These are phyloP conservation scores for Lasioglossum morio DNA, from an alignment of 2,888 invertebrate genomes.

Conservation along the genomic window DNA sequence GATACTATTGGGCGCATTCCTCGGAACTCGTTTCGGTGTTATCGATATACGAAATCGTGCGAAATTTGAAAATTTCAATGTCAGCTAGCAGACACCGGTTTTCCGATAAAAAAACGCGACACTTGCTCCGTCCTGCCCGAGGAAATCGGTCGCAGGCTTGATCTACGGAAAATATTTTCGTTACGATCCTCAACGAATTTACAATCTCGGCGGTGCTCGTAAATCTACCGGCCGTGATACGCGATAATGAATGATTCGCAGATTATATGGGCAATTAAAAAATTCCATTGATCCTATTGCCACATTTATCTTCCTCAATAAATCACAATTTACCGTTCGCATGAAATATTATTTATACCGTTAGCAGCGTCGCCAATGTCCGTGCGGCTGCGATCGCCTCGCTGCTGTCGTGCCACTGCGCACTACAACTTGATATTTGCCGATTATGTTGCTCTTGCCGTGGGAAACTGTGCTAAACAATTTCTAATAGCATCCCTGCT, in stretches of 20 bases:
- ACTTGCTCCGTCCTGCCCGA: slow-evolving; percentile 9
- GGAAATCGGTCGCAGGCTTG: slow-evolving; percentile 19
- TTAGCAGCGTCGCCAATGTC: slow-evolving; percentile 16
- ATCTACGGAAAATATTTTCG: slow-evolving; percentile 18
- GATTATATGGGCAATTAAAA: slow-evolving; percentile 50
- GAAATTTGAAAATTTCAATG: not conserved
- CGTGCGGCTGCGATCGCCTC: not conserved
- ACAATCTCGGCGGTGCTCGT: slow-evolving; percentile 29
- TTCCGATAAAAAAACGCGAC: not conserved
- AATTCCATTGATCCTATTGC: slow-evolving; percentile 43
- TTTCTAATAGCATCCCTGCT: not conserved
- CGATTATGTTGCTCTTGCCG: not conserved
- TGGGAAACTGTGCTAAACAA: not conserved
- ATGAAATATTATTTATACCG: slow-evolving; percentile 49
- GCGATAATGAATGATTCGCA: slow-evolving; percentile 52
- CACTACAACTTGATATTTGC: not conserved
- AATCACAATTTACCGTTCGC: slow-evolving; percentile 54
- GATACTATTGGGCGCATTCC: not conserved
- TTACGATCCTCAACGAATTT: slow-evolving; percentile 32
- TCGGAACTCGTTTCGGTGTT: not conserved
- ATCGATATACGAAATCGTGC: not conserved
- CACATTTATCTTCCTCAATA: slow-evolving; percentile 34
- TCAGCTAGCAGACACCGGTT: not conserved
- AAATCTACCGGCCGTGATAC: slow-evolving; percentile 50
- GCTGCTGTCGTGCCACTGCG: not conserved